Evolutionary conservation across 2,113 vertebrate species (phyloP), one percentile per base, ranked within the genome.

Genomic region (Burhinus oedicnemus): DNA sequence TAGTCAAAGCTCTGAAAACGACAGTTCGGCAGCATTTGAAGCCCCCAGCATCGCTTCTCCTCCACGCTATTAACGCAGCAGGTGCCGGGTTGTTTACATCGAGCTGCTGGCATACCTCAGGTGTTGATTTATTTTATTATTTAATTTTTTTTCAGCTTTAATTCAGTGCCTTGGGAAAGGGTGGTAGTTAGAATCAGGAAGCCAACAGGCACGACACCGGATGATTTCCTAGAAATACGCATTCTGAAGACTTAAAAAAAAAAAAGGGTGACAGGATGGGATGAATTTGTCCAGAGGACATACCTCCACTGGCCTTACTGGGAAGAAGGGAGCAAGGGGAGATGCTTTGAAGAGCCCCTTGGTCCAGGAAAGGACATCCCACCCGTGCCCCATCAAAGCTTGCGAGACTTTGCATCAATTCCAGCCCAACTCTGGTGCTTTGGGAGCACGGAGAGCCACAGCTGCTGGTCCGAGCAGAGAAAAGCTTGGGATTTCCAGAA

Each of bases 401-500:
- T 44, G 42, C 9, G 42, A 44, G 42, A 44, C 12, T 44, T 44
- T 14, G 42, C 42, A 13, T 44, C 42, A 44, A 44, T 44, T 15
- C 15, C 9, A 44, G 42, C 49, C 38, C 64, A 27, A 8, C 23
- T 52, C 36, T 64, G 51, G 40, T 2, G 0, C 3, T 65, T 12
- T 0, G 3, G 55, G 36, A 70, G 26, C 32, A 68, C 0, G 3
- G 21, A 49, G 45, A 57, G 69, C 42, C 55, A 21, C 30, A 81
- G 60, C 9, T 30, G 26, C 12, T 25, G 49, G 22, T 0, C 49
- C 1, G 11, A 87, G 75, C 1, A 1, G 64, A 51, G 60, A 71
- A 75, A 54, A 93, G 0, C 26, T 3, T 26, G 16, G 44, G 34
- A 74, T 80, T 45, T 44, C 2, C 75, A 60, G 52, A 36, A 15